phyloP scores from a whole-genome alignment of 1,140 invertebrate genomes.

The Leptinotarsa lineolata region DNA sequence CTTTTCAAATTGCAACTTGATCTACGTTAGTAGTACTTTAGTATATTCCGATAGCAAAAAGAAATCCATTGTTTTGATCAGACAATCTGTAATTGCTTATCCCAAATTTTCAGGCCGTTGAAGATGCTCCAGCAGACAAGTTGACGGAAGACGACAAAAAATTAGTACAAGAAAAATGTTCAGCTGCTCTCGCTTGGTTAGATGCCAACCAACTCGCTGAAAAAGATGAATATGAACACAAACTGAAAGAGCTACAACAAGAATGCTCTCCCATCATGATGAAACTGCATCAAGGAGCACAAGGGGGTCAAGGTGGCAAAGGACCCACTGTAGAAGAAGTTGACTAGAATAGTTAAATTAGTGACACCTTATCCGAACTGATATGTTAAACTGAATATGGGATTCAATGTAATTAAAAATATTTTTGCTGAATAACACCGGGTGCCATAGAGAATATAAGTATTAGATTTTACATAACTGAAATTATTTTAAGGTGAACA shows the following conservation, averaged over 20 bases:
- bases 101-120: constrained; percentile 60
- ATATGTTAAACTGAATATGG: no score
- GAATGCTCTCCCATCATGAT: constrained; percentile 76
- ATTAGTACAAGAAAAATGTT: constrained; percentile 63
- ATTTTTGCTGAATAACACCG: no score
- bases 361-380: no score
- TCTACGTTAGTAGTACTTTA: no score
- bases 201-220: constrained; percentile 70
- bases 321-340: constrained; percentile 75
- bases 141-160: constrained; percentile 66
- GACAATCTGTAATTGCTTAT: no score
- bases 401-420: no score
- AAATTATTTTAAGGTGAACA: no score
- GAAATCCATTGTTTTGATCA: constrained; percentile 4
- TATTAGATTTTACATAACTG: no score
- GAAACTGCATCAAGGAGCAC: constrained; percentile 69
- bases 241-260: constrained; percentile 72
- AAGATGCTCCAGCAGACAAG: constrained; percentile 68
- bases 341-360: constrained; percentile 54
- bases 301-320: constrained; percentile 45
- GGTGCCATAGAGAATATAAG: no score
- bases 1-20: neutral
- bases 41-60: no score
- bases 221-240: constrained; percentile 77
- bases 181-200: constrained; percentile 63